phyloP scores from a whole-genome alignment of 2,797 vertebrate species.

The Pelobates cultripes region DNA sequence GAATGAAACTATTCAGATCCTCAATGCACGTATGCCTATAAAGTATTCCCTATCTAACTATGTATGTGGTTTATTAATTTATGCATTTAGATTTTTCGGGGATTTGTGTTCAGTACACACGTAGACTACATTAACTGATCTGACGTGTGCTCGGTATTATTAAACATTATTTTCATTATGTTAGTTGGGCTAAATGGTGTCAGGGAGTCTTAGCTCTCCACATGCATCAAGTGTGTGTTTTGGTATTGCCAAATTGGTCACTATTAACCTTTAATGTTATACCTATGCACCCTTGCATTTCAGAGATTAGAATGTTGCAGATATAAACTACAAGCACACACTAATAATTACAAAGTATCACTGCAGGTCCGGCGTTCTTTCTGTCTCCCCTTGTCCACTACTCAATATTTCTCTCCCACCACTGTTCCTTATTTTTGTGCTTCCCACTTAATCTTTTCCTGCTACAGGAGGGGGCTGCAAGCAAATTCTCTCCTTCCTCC shows the following conservation, averaged over 20 bases:
- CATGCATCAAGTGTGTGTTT: too few relatives aligned
- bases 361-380: not conserved
- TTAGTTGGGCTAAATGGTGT: not conserved
- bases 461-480: constrained; percentile 34
- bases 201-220: not conserved
- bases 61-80: too few relatives aligned
- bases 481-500: constrained; percentile 27
- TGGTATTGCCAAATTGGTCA: too few relatives aligned
- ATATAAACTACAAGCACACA: too few relatives aligned
- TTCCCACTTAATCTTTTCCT: constrained; percentile 15
- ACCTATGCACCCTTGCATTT: too few relatives aligned
- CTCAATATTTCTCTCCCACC: constrained; percentile 10
- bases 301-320: too few relatives aligned
- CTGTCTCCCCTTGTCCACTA: constrained; percentile 32
- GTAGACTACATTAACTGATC: not conserved
- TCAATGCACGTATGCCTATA: too few relatives aligned
- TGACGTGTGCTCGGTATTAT: not conserved
- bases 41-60: too few relatives aligned
- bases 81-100: too few relatives aligned
- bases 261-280: too few relatives aligned
- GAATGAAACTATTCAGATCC: too few relatives aligned
- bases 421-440: constrained; percentile 2
- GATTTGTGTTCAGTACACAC: not conserved
- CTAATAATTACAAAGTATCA: not conserved
- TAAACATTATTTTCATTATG: not conserved